Evolutionary conservation across 2,888 invertebrate genomes (phyloP).

Genomic region (Tridacna gigas): DNA sequence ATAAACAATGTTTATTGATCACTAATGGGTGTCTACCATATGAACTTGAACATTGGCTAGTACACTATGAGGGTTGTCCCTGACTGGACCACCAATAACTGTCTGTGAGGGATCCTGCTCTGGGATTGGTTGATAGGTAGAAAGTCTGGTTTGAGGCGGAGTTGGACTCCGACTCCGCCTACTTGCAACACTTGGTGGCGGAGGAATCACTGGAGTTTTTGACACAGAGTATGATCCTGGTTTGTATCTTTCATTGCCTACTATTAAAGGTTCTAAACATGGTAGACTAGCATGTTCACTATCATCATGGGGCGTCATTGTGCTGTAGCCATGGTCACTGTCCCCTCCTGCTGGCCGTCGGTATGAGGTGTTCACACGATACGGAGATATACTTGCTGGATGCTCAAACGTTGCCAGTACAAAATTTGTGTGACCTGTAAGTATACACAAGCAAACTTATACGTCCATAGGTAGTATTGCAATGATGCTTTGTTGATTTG

Average conservation of each 20-base stretch:
- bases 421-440: slow-evolving; percentile 83
- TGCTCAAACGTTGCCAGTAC: slow-evolving; percentile 84
- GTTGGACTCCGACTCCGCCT: slow-evolving; percentile 83
- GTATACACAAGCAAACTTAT: neutral
- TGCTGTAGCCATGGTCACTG: slow-evolving; percentile 97
- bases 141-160: slow-evolving; percentile 79
- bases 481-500: too few relatives aligned
- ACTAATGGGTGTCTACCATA: slow-evolving; percentile 90
- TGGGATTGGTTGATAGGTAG: slow-evolving; percentile 73
- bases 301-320: slow-evolving; percentile 83
- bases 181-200: slow-evolving; percentile 78
- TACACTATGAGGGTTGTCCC: slow-evolving; percentile 87
- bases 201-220: slow-evolving; percentile 77
- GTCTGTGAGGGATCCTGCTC: slow-evolving; percentile 80
- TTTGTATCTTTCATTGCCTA: slow-evolving; percentile 82
- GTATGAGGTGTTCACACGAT: slow-evolving; percentile 93
- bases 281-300: slow-evolving; percentile 84
- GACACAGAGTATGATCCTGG: slow-evolving; percentile 73
- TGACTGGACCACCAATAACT: slow-evolving; percentile 66
- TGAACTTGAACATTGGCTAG: slow-evolving; percentile 96
- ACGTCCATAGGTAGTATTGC: too few relatives aligned
- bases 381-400: slow-evolving; percentile 93
- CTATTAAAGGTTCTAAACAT: slow-evolving; percentile 82
- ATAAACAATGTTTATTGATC: slow-evolving; percentile 5
- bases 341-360: slow-evolving; percentile 90